Percentiles rank a stretch among this genome's conserved stretches.
phyloP scores from a whole-genome alignment of 2,113 vertebrate genomes.

The Stercorarius parasiticus region DNA sequence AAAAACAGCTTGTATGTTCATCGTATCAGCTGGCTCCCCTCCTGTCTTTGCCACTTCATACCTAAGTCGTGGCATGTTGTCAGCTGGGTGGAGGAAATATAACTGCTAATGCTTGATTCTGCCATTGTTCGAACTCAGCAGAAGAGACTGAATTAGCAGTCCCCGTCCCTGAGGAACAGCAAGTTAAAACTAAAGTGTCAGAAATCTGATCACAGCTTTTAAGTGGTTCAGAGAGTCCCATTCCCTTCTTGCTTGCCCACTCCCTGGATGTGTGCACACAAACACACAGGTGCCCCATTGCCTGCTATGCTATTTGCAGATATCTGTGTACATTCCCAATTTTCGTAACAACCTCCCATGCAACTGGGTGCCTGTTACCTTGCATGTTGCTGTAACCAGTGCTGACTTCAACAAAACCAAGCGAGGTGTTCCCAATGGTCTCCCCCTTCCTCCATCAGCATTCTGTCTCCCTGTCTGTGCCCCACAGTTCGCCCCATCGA shows the following conservation, averaged over 20 bases:
- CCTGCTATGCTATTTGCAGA: not conserved
- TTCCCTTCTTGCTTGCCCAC: not conserved
- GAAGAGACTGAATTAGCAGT: not conserved
- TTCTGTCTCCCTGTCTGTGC: not conserved
- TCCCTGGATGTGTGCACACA: not conserved
- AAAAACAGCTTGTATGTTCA: not conserved
- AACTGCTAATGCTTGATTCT: not conserved
- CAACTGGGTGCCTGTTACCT: not conserved
- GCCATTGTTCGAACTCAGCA: not conserved
- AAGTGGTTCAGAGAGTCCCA: not conserved
- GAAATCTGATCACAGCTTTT: not conserved
- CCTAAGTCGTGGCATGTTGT: not conserved
- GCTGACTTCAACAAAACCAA: not conserved
- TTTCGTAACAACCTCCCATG: not conserved
- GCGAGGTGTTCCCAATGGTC: not conserved
- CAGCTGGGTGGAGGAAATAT: not conserved
- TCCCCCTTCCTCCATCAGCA: not conserved
- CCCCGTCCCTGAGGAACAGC: not conserved
- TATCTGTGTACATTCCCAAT: rapidly evolving
- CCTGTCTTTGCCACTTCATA: not conserved
- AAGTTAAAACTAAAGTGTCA: not conserved
- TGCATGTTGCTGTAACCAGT: rapidly evolving
- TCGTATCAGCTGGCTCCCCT: not conserved
- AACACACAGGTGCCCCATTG: not conserved
- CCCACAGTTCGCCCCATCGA: not conserved